A percentile compares a stretch with the other conserved stretches of the same genome.
phyloP scores from a whole-genome alignment of 2,888 invertebrate species.

The Ormyrus labotus region DNA sequence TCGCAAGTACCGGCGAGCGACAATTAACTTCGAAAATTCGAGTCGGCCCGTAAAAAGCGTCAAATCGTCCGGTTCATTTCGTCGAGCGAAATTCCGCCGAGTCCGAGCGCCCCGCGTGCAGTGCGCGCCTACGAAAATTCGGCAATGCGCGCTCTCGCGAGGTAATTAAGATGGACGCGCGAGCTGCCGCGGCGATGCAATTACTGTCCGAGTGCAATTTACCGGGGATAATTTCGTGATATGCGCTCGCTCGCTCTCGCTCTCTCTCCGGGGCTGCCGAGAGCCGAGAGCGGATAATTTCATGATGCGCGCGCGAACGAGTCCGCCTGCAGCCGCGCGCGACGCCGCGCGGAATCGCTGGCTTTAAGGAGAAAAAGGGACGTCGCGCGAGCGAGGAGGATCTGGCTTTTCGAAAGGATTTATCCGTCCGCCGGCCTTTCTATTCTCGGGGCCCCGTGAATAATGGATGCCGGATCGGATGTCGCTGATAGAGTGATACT shows the following conservation, averaged over 20 bases:
- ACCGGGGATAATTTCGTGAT: constrained; percentile 68
- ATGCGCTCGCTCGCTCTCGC: constrained; percentile 42
- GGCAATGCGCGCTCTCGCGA: constrained; percentile 30
- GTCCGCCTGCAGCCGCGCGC: not conserved
- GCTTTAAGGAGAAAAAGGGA: no score
- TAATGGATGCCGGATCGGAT: not conserved
- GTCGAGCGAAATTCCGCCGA: not conserved
- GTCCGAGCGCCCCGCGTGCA: not conserved
- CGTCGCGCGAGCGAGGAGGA: no score
- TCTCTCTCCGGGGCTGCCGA: not conserved
- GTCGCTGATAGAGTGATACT: not conserved
- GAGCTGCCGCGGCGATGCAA: constrained; percentile 65
- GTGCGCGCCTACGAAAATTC: constrained; percentile 37
- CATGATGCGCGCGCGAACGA: constrained; percentile 15
- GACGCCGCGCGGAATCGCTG: no score
- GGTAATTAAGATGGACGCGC: constrained; percentile 69
- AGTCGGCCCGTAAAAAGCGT: no score
- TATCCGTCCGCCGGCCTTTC: no score
- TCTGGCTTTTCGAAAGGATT: no score
- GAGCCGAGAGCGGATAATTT: constrained; percentile 37
- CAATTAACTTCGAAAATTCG: no score
- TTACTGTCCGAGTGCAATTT: constrained; percentile 70
- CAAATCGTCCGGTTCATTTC: no score
- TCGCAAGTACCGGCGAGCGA: no score
- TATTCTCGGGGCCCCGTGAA: not conserved